Evolutionary conservation across 2,113 vertebrate genomes (phyloP).

Genomic region (Atherinomorus stipes): DNA sequence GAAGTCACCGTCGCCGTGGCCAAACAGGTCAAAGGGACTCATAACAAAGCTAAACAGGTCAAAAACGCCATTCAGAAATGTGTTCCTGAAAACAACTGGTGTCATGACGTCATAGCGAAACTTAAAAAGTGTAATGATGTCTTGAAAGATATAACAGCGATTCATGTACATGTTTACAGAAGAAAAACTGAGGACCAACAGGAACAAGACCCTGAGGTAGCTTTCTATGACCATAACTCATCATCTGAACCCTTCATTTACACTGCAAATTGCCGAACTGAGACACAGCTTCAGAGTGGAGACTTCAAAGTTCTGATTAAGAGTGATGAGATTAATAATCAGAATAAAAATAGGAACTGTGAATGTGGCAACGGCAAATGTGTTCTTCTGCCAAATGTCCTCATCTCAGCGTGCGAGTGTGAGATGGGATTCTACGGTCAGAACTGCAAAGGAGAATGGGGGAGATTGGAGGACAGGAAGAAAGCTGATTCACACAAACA

Average conservation of each 20-base stretch:
- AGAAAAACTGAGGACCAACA: neutral
- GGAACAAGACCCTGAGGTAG: neutral
- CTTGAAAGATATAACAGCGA: no score
- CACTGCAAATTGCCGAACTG: neutral
- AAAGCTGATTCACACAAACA: no score
- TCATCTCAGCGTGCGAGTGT: neutral
- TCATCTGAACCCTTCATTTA: neutral
- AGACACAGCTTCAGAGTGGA: rapidly evolving
- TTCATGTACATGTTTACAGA: neutral
- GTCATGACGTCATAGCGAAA: neutral
- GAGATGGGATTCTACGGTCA: neutral
- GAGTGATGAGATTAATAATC: neutral
- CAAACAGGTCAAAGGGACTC: constrained; percentile 2
- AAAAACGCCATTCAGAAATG: neutral
- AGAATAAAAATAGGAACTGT: neutral
- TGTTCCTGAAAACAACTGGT: rapidly evolving
- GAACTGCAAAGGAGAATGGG: neutral
- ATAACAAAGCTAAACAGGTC: neutral
- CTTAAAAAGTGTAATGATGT: neutral
- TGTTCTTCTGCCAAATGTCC: neutral
- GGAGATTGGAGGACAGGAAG: no score
- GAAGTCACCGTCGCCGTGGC: constrained; percentile 1
- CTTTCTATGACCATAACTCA: neutral
- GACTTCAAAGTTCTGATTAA: neutral
- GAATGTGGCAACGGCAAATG: neutral